Conservation (phyloP, 2,113 vertebrate species). For the Geococcyx californianus region DNA sequence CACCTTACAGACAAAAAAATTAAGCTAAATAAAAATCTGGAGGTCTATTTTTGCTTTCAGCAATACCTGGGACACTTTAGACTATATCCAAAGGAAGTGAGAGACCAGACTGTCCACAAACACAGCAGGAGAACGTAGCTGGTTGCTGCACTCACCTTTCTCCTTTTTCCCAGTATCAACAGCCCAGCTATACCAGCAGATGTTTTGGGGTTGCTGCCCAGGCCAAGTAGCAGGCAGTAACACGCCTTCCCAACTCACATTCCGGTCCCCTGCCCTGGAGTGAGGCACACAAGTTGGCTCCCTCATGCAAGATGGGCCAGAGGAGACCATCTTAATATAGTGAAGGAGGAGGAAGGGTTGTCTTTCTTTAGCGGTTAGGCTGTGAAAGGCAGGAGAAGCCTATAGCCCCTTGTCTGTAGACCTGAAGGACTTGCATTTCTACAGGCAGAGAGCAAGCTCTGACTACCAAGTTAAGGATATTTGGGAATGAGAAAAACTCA, state of each 20-base stretch:
- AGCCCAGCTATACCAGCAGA: background rate
- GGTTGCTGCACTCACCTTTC: background rate
- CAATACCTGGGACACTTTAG: background rate
- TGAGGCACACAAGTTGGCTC: background rate
- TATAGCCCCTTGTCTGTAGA: background rate
- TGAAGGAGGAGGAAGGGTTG: background rate
- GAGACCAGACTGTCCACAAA: background rate
- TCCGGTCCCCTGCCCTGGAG: background rate
- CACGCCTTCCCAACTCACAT: background rate
- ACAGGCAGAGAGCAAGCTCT: fast-evolving
- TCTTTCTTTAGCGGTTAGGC: background rate
- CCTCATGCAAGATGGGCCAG: background rate
- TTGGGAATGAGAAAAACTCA: background rate
- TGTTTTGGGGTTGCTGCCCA: background rate
- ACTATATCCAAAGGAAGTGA: background rate
- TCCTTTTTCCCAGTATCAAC: background rate
- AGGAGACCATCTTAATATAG: background rate
- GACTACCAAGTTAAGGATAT: background rate
- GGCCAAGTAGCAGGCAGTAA: background rate
- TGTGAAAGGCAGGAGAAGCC: background rate
- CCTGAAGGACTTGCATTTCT: background rate
- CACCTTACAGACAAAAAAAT: background rate
- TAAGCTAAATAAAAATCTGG: background rate
- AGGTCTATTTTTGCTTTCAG: background rate
- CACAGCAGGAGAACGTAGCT: background rate